phyloP scores from a whole-genome alignment of 2,888 invertebrate species.

The Dermolepida albohirtum region DNA sequence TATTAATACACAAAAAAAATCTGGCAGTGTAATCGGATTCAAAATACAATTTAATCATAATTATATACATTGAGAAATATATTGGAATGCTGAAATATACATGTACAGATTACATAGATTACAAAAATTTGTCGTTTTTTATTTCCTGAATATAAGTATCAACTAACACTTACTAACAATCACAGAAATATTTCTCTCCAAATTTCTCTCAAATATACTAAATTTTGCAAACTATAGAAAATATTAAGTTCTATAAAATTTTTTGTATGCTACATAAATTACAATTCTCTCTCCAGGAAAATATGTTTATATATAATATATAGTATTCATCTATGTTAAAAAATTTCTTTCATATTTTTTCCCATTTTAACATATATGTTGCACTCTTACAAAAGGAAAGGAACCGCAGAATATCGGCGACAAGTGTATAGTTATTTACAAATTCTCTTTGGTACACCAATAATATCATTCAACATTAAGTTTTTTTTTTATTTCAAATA shows the following conservation, averaged over 20 bases:
- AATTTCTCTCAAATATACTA: constrained; percentile 38
- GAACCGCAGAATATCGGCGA: constrained; percentile 45
- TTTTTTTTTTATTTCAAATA: constrained; percentile 37
- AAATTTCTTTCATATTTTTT: constrained; percentile 29
- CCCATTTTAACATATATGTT: constrained; percentile 38
- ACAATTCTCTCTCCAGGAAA: constrained; percentile 40
- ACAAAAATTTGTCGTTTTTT: constrained; percentile 52
- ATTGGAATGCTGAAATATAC: constrained; percentile 63
- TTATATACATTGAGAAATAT: constrained; percentile 63
- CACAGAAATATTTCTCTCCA: constrained; percentile 57
- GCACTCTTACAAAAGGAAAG: constrained; percentile 38
- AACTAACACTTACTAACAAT: constrained; percentile 61
- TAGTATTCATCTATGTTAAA: constrained; percentile 38
- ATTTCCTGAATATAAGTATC: constrained; percentile 44
- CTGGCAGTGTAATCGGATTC: constrained; percentile 64
- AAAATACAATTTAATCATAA: constrained; percentile 59
- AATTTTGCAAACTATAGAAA: constrained; percentile 46
- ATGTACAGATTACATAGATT: constrained; percentile 60
- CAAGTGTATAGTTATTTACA: constrained; percentile 53
- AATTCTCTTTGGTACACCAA: constrained; percentile 61
- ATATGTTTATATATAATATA: constrained; percentile 36
- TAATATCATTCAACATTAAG: constrained; percentile 40
- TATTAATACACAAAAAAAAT: constrained; percentile 59
- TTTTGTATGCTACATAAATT: constrained; percentile 41
- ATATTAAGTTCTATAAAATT: constrained; percentile 44